Evolutionary conservation across 2,113 vertebrate genomes (phyloP).

Genomic region (Pholis gunnellus): DNA sequence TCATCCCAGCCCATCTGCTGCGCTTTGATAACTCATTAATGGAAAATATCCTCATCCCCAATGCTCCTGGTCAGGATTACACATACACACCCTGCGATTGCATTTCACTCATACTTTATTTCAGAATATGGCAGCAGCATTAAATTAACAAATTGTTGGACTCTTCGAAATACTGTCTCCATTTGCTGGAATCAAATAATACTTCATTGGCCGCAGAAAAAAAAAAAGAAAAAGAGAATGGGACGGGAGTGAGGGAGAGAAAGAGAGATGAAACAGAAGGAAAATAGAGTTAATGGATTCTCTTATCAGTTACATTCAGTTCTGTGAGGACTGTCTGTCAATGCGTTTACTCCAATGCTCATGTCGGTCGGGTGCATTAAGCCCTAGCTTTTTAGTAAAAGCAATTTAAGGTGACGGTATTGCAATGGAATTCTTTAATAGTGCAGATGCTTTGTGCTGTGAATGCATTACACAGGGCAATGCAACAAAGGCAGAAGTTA

Average conservation of each 20-base stretch:
- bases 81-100: slow-evolving; percentile 68
- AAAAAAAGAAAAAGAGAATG: slow-evolving; percentile 41
- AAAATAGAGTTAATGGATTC: slow-evolving; percentile 79
- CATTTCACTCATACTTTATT: slow-evolving; percentile 72
- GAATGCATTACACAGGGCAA: slow-evolving; percentile 66
- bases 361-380: slow-evolving; percentile 74
- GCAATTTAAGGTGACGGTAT: slow-evolving; percentile 74
- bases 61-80: slow-evolving; percentile 82
- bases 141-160: slow-evolving; percentile 76
- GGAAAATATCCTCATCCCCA: slow-evolving; percentile 71
- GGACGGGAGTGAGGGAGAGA: slow-evolving; percentile 42
- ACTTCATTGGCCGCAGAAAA: slow-evolving; percentile 59
- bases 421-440: slow-evolving; percentile 72
- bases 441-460: slow-evolving; percentile 60
- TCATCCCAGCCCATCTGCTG: slow-evolving; percentile 81
- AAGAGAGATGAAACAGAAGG: slow-evolving; percentile 66
- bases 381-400: slow-evolving; percentile 75
- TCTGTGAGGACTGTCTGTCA: slow-evolving; percentile 76
- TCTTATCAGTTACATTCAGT: slow-evolving; percentile 78
- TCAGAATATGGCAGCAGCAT: slow-evolving; percentile 71
- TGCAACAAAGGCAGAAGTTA: slow-evolving; percentile 57
- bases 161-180: slow-evolving; percentile 64
- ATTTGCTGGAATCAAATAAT: slow-evolving; percentile 71
- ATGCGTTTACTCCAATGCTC: slow-evolving; percentile 69
- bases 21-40: slow-evolving; percentile 85